Evolutionary conservation across 2,888 invertebrate species (phyloP).

Genomic region (Andrena fulva): DNA sequence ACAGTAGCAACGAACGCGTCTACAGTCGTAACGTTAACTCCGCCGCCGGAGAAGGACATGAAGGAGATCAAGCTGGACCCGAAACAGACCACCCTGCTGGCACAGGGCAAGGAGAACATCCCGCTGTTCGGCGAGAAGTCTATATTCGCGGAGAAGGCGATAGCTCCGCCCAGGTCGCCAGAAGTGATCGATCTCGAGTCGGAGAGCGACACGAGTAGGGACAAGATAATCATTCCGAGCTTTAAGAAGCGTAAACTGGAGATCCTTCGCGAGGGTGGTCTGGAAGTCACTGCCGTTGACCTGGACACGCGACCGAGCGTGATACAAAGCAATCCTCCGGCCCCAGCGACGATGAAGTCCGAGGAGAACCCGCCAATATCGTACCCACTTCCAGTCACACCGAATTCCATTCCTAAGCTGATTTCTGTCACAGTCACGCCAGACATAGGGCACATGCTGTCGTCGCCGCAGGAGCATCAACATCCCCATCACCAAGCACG

Average conservation of each 20-base stretch:
- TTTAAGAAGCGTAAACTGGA: conserved; percentile 91
- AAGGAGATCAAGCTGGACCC: conserved; percentile 82
- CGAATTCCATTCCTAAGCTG: conserved; percentile 79
- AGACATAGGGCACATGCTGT: conserved; percentile 84
- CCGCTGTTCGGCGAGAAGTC: conserved; percentile 84
- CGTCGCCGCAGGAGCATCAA: conserved; percentile 77
- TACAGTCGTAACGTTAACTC: conserved; percentile 84
- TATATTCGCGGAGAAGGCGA: conserved; percentile 80
- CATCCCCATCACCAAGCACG: conserved; percentile 56
- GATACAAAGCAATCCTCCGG: conserved; percentile 85
- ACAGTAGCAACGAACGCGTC: conserved; percentile 81
- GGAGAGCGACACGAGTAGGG: conserved; percentile 80
- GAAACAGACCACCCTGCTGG: conserved; percentile 82
- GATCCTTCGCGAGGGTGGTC: conserved; percentile 90
- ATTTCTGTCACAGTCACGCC: conserved; percentile 85
- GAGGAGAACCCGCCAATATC: conserved; percentile 73
- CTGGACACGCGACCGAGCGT: conserved; percentile 84
- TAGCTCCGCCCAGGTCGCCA: conserved; percentile 88
- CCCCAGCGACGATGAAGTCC: conserved; percentile 81
- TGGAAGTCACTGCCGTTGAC: conserved; percentile 90
- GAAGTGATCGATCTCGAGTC: conserved; percentile 88
- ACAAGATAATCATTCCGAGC: conserved; percentile 83
- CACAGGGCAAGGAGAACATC: conserved; percentile 87
- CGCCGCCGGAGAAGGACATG: conserved; percentile 84
- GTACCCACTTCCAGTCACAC: conserved; percentile 76